Percentiles rank a stretch among this genome's conserved stretches.
Evolutionary conservation across 2,113 vertebrate species (phyloP).

Genomic region (Propithecus coquereli): DNA sequence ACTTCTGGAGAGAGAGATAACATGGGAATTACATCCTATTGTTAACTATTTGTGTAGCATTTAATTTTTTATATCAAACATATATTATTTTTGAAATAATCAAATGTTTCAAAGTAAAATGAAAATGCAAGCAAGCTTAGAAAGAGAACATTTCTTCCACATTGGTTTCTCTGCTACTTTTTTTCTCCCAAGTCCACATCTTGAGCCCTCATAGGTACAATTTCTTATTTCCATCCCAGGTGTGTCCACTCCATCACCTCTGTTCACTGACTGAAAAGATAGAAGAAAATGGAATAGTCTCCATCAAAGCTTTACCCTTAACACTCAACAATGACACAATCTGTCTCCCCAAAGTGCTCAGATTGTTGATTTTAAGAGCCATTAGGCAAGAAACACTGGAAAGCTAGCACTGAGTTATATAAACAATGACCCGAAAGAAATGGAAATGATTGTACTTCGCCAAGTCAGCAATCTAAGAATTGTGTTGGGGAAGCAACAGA

Average conservation of each 20-base stretch:
- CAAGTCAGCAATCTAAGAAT: constrained; percentile 73
- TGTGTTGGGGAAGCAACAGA: constrained; percentile 47
- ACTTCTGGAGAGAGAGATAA: neutral
- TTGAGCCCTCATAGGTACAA: neutral
- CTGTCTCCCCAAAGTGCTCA: neutral
- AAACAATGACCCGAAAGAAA: constrained; percentile 61
- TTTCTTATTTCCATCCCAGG: neutral
- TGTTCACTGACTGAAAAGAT: neutral
- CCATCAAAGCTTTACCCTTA: neutral
- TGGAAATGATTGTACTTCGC: constrained; percentile 55
- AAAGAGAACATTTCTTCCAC: neutral
- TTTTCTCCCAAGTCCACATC: neutral
- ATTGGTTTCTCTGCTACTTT: neutral
- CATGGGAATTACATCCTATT: neutral
- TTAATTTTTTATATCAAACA: constrained; percentile 22
- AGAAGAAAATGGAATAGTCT: neutral
- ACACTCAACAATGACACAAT: neutral
- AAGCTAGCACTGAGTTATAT: constrained; percentile 27
- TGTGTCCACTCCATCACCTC: neutral
- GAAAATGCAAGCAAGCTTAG: constrained; percentile 16
- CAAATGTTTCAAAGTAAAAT: constrained; percentile 37
- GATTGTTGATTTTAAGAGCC: constrained; percentile 59
- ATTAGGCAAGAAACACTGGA: constrained; percentile 57
- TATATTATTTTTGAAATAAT: constrained; percentile 19
- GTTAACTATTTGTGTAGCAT: neutral